Base-by-base conservation (phyloP, 2,888 invertebrate species). In the Tholera decimalis region DNA sequence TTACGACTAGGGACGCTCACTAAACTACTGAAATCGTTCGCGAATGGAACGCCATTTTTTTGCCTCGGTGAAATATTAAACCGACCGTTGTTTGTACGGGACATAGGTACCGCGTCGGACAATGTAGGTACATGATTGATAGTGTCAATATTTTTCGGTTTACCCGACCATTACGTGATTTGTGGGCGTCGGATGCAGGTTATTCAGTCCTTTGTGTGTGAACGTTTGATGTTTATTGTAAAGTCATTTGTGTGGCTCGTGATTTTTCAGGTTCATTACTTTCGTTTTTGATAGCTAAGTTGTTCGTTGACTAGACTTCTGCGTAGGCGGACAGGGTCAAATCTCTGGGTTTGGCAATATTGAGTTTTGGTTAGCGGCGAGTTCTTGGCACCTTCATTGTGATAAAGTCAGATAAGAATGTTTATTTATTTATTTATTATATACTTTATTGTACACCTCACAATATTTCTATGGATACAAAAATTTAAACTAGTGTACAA, bases 21-120 rank as follows among this genome's bases (percentile, higher is more conserved):
- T 92, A 93, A 80, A 90, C 93, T 92, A 93, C 92, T 91, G 92
- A 88, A 88, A 91, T 88, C 89, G 90, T 83, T 88, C 90, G 91
- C 87, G 89, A 93, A 92, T 92, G 85, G 88, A 54, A 83, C 86
- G 85, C 77, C 86, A 84, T 89, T 91, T 90, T 89, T 91, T 89
- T 88, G 86, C 85, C 79, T 82, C 78, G 59, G 80, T 90, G 87
- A 89, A 74, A 83, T 83, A 83, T 80, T 69, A 69, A 68, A 49
- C 80, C 68, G 85, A 69, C 84, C 83, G 85, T 82, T 83, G 81
- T 83, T 79, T 80, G 80, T 68, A 55, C 67, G 76, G 76, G 79
- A 79, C 79, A 73, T 65, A 57, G 46, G 43, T 71, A 79, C 61
- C 30, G 83, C 79, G 87, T 87, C 84, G 87, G 88, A 85, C 88